phyloP scores from a whole-genome alignment of 2,113 vertebrate genomes.

The Mus musculus region GRCm39 chr16:41493501-41494000 shows the following conservation, averaged over 20 bases:
- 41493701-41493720: neutral
- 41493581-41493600: neutral
- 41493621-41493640: neutral
- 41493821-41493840: constrained; percentile 76
- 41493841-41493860: constrained; percentile 86
- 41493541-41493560: neutral
- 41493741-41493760: too few relatives aligned
- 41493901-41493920: constrained; percentile 83
- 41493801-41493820: constrained; percentile 50
- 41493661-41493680: neutral
- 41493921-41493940: constrained; percentile 88
- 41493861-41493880: constrained; percentile 78
- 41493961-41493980: constrained; percentile 88
- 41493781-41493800: neutral
- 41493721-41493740: neutral
- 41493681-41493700: neutral
- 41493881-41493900: constrained; percentile 87
- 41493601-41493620: neutral
- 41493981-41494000: constrained; percentile 80
- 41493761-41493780: neutral
- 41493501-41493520: neutral
- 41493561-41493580: neutral
- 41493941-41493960: constrained; percentile 85
- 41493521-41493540: neutral
- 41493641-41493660: neutral